Conservation (phyloP, 2,888 invertebrate species). For the Hemithea aestivaria region DNA sequence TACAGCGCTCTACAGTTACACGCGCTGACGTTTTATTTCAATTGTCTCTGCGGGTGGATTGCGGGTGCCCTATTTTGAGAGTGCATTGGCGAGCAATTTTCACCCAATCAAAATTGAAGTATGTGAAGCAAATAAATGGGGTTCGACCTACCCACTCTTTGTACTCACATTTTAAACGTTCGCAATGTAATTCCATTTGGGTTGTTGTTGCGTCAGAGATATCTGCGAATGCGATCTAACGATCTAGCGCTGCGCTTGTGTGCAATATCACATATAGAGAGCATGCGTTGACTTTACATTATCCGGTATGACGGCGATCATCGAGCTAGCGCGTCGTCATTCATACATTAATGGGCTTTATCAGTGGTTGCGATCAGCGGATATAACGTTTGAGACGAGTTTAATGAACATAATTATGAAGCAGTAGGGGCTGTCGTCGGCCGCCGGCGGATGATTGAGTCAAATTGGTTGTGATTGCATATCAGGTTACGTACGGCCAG, state of each 20-base stretch:
- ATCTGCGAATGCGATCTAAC: too few relatives aligned
- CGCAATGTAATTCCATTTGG: background rate
- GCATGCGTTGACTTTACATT: background rate
- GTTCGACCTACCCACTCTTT: slow-evolving; percentile 1
- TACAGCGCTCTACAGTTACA: slow-evolving; percentile 31
- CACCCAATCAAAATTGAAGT: slow-evolving; percentile 53
- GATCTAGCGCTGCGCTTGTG: too few relatives aligned
- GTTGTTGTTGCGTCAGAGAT: too few relatives aligned
- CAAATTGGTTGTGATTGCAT: slow-evolving; percentile 61
- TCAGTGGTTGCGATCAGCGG: slow-evolving; percentile 9
- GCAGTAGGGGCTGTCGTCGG: slow-evolving; percentile 22
- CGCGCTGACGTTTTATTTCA: slow-evolving; percentile 58
- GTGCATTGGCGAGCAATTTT: slow-evolving; percentile 57
- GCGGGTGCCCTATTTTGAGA: slow-evolving; percentile 69
- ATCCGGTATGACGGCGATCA: slow-evolving; percentile 2
- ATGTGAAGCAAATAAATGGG: background rate
- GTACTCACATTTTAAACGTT: background rate
- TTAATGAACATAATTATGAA: slow-evolving; percentile 26
- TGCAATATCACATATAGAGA: too few relatives aligned
- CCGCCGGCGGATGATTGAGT: slow-evolving; percentile 50
- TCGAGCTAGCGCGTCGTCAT: slow-evolving; percentile 1
- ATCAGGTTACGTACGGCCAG: slow-evolving; percentile 51
- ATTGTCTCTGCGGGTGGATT: slow-evolving; percentile 73
- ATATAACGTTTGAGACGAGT: slow-evolving; percentile 14
- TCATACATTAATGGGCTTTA: slow-evolving; percentile 6